These are phyloP conservation scores for Elmis aenea DNA, from an alignment of 2,888 invertebrate species.

Conservation along the genomic window DNA sequence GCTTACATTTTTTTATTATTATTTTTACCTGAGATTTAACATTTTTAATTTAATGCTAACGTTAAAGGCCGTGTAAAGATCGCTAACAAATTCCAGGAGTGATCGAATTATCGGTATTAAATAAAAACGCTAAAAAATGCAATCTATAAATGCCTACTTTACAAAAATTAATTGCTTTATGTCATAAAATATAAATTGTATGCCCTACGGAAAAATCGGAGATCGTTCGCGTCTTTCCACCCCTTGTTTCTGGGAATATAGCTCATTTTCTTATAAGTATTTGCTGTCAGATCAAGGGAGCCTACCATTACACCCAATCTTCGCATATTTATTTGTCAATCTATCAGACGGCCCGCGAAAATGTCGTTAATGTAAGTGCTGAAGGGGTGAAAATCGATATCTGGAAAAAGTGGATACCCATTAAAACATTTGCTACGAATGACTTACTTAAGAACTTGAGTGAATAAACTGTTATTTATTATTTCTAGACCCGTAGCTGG, in stretches of 20 bases:
- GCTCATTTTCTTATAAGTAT: conserved; percentile 11
- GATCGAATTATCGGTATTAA: no score
- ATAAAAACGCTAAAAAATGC: conserved; percentile 15
- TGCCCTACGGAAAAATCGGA: conserved; percentile 11
- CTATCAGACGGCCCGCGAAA: conserved; percentile 34
- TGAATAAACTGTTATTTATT: no score
- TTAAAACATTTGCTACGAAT: no score
- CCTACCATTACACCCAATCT: conserved; percentile 29
- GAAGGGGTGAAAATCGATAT: no score
- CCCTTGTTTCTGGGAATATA: conserved; percentile 13
- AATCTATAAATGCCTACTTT: conserved; percentile 16
- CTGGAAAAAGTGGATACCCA: no score
- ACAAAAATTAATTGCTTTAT: conserved; percentile 18
- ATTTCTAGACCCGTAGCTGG: no score
- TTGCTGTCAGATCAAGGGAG: conserved; percentile 13
- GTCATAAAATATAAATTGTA: conserved; percentile 12
- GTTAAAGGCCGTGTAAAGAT: not conserved
- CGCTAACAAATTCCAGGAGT: no score
- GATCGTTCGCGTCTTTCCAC: conserved; percentile 11
- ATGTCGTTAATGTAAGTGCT: conserved; percentile 18
- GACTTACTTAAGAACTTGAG: no score
- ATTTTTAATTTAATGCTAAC: no score
- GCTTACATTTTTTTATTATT: conserved; percentile 20
- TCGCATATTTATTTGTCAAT: conserved; percentile 40
- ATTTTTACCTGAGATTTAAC: conserved; percentile 22